Evolutionary conservation across 2,113 vertebrate genomes (phyloP).

Genomic region (Origma solitaria): DNA sequence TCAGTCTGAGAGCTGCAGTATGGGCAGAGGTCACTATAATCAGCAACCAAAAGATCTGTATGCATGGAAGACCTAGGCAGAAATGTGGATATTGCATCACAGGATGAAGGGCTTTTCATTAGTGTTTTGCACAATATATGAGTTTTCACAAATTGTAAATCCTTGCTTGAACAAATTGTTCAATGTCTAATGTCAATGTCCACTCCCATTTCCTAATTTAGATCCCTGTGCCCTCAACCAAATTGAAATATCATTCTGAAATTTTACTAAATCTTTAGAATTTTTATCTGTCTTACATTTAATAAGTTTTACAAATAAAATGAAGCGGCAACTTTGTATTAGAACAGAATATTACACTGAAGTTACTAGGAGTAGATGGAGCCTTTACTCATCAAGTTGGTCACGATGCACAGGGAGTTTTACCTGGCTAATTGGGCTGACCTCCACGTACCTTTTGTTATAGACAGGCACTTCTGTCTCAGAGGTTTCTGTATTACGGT

Average conservation of each 20-base stretch:
- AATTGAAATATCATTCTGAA: not conserved
- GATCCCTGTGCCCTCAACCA: not conserved
- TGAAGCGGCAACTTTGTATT: not conserved
- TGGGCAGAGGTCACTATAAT: not conserved
- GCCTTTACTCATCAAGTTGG: not conserved
- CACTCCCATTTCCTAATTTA: not conserved
- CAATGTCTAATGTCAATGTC: not conserved
- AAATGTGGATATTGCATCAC: not conserved
- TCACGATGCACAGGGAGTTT: accelerated
- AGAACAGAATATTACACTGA: not conserved
- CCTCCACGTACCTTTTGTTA: not conserved
- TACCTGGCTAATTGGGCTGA: not conserved
- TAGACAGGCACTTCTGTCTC: not conserved
- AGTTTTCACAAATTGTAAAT: not conserved
- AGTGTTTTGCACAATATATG: not conserved
- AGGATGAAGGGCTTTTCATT: not conserved
- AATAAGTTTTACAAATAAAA: not conserved
- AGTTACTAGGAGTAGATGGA: not conserved
- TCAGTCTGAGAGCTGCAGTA: not conserved
- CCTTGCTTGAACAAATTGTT: not conserved
- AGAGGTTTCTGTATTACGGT: not conserved
- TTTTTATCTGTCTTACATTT: not conserved
- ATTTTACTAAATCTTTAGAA: not conserved
- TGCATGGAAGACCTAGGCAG: not conserved
- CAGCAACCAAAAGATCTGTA: not conserved